phyloP scores from a whole-genome alignment of 2,797 vertebrate genomes.

The Epinephelus awoara region DNA sequence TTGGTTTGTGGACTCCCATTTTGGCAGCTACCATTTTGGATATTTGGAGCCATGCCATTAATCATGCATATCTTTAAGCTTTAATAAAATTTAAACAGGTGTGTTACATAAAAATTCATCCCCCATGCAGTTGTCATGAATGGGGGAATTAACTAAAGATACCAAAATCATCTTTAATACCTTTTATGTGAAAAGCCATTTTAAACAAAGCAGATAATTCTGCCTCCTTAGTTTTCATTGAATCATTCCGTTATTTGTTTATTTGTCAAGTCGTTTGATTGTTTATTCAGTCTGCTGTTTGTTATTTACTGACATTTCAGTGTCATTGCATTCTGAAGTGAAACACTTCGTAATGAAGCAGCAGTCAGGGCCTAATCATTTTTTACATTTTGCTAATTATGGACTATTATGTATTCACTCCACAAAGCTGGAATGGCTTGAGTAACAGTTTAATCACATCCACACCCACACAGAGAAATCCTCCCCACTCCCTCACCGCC shows the following conservation, averaged over 20 bases:
- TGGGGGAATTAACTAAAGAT: too few relatives aligned
- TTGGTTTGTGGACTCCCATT: too few relatives aligned
- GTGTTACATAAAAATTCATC: too few relatives aligned
- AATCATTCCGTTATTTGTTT: not conserved
- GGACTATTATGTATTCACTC: conserved; percentile 50
- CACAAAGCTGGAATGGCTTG: conserved; percentile 46
- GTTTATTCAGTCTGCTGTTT: not conserved
- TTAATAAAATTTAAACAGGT: too few relatives aligned
- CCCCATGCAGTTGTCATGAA: too few relatives aligned
- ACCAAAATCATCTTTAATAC: too few relatives aligned
- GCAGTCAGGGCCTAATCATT: conserved; percentile 16
- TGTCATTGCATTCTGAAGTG: not conserved
- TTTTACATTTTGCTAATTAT: conserved; percentile 52
- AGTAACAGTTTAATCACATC: conserved; percentile 71
- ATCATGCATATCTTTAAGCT: too few relatives aligned
- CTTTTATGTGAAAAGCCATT: not conserved
- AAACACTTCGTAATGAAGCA: not conserved
- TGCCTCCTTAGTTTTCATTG: not conserved
- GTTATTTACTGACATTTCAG: not conserved
- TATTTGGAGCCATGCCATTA: too few relatives aligned
- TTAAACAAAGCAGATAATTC: not conserved
- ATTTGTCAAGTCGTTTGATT: conserved; percentile 2
- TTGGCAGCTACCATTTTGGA: too few relatives aligned
- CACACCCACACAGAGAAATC: conserved; percentile 53
- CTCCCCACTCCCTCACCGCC: conserved; percentile 36